Base-by-base conservation (phyloP, 2,113 vertebrate genomes). In the Forbesichthys papilliferus region DNA sequence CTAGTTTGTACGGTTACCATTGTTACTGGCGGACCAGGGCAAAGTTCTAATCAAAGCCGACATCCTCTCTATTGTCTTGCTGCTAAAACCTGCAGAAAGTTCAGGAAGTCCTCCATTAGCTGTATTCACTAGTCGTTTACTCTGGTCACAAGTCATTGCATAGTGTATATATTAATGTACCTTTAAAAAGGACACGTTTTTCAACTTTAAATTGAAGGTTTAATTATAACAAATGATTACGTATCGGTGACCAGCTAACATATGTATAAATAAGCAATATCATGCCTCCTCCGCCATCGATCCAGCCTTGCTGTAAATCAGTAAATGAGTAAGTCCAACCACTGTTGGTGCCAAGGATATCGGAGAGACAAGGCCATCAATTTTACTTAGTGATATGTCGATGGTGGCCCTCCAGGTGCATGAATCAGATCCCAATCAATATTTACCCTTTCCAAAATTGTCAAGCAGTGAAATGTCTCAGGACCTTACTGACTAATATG, bases 61-160 rank as follows among this genome's bases (percentile, higher is more conserved):
- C 74, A 81, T 82, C 81, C 70, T 77, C 55, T 84, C 69, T 53
- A 78, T 89, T 90, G 85, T 89, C 67, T 54, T 5, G 0, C 67
- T 60, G 60, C n/a, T 70, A 73, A 68, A 75, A 70, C 47, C 66
- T 74, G 69, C 52, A 64, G 63, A 74, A 27, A 83, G 78, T 76
- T 83, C 71, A 86, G 72, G 84, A 87, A 86, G 66, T 42, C 34
- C 64, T 70, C 66, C 54, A 0, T 74, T 68, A 70, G 49, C 57
- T 60, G 8, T 20, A 48, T 9, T 3, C 58, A 27, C 60, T 61
- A 59, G 62, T 64, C 61, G 58, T 62, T 55, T n/a, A 42, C 42
- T 68, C 56, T 11, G 5, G 49, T 4, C 52, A 33, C 9, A 48
- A 10, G 12, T 4, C 62, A 13, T 6, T 46, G n/a, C 16, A 56